phyloP scores from a whole-genome alignment of 2,113 vertebrate species.

The Panthera tigris region DNA sequence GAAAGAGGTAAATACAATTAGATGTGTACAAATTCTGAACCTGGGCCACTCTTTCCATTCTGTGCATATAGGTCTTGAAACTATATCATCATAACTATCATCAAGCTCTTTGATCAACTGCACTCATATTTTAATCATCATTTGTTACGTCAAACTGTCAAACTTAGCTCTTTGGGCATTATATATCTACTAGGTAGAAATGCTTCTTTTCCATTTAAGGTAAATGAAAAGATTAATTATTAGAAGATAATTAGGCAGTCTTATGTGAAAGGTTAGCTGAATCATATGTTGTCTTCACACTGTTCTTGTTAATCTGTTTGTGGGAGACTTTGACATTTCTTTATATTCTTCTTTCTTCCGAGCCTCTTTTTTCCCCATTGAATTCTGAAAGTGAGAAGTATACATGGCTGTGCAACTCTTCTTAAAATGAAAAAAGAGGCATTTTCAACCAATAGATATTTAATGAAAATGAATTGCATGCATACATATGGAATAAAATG shows the following conservation, averaged over 20 bases:
- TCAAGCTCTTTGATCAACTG: not conserved
- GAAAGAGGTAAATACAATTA: not conserved
- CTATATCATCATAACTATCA: not conserved
- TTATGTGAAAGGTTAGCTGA: not conserved
- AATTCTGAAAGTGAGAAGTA: not conserved
- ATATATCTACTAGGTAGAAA: not conserved
- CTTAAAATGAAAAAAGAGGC: not conserved
- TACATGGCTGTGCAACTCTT: not conserved
- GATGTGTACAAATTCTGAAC: not conserved
- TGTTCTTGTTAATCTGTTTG: not conserved
- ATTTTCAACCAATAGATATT: not conserved
- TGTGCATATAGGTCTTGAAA: not conserved
- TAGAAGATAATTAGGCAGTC: not conserved
- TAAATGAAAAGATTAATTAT: not conserved
- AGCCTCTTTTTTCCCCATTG: not conserved
- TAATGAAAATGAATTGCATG: not conserved
- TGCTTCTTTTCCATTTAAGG: not conserved
- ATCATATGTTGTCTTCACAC: not conserved
- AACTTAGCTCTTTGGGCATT: not conserved
- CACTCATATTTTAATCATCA: not conserved
- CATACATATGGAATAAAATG: not conserved
- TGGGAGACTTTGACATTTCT: not conserved
- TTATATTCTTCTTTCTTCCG: not conserved
- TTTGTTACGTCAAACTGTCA: not conserved
- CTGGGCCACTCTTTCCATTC: not conserved